Percentiles rank a stretch among this genome's conserved stretches.
These are phyloP conservation scores for Coreoperca whiteheadi DNA, from an alignment of 2,113 vertebrate species.

Conservation along the genomic window DNA sequence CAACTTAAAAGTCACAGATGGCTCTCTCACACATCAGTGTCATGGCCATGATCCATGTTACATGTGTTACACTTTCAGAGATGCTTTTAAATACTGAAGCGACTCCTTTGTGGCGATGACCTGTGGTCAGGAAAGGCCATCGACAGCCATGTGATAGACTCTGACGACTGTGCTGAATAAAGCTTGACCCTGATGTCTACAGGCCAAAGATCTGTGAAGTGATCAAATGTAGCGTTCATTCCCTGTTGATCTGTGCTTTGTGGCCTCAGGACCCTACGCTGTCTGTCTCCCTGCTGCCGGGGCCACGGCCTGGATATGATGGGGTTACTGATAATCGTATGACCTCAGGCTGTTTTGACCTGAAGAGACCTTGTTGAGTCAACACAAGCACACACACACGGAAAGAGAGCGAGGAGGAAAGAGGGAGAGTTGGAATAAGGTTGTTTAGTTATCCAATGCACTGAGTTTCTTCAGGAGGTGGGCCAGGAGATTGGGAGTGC, in stretches of 20 bases:
- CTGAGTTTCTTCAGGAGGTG: slow-evolving; percentile 65
- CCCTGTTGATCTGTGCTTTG: slow-evolving; percentile 68
- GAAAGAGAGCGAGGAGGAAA: not conserved
- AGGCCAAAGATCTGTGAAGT: slow-evolving; percentile 70
- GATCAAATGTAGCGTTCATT: slow-evolving; percentile 74
- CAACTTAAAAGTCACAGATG: slow-evolving; percentile 17
- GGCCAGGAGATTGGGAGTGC: slow-evolving; percentile 62
- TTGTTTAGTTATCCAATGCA: slow-evolving; percentile 60
- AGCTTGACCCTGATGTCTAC: slow-evolving; percentile 72
- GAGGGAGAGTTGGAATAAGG: slow-evolving; percentile 62
- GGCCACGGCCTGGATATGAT: slow-evolving; percentile 66
- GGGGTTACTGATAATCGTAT: slow-evolving; percentile 60
- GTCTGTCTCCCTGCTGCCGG: slow-evolving; percentile 36
- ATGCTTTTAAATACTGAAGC: slow-evolving; percentile 32
- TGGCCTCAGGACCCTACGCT: slow-evolving; percentile 40
- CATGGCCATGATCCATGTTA: slow-evolving; percentile 1
- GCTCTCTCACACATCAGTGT: slow-evolving; percentile 24
- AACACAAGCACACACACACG: slow-evolving; percentile 53
- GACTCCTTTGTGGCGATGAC: slow-evolving; percentile 32
- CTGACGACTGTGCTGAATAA: slow-evolving; percentile 31
- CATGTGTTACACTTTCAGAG: not conserved
- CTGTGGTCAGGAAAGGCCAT: slow-evolving; percentile 18
- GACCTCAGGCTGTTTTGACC: slow-evolving; percentile 70
- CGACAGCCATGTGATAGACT: slow-evolving; percentile 38
- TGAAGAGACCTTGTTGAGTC: slow-evolving; percentile 65